Evolutionary conservation across 2,888 invertebrate species (phyloP), one percentile per base, ranked within the genome.

Genomic region (Epinotia nisella): DNA sequence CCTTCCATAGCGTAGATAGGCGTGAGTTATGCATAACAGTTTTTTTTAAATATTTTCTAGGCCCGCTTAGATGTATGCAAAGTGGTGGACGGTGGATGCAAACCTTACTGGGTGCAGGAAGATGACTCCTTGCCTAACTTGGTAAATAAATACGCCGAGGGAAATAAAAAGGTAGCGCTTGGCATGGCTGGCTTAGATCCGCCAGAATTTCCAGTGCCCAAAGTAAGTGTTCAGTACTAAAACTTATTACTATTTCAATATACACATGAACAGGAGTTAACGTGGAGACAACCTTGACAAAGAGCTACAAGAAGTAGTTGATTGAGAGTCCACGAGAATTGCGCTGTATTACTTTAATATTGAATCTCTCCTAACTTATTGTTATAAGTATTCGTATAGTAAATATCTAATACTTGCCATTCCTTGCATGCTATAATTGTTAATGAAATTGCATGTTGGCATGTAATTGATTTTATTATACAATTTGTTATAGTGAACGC

Each of bases 41-140:
- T 3, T 19, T 9, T 39, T 41, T 39, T 24, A 39, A n/a, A n/a
- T 13, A 41, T 21, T 49, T 62, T 45, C 49, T 24, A 62, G 61
- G 45, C 24, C 9, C 61, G 49, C 7, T 24, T 45, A 5, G 49
- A 41, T 9, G 10, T 62, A n/a, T 62, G 61, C 49, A 62, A 62
- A 24, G 24, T 49, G n/a, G 45, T 62, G 45, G 61, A 62, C 61
- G 49, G 61, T n/a, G 61, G 61, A 15, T 62, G 61, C 53, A 60
- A 71, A 53, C 51, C 60, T 41, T 62, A 62, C 49, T 29, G 24
- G 49, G 24, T 9, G 15, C 21, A 49, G 49, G 10, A 0, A 2
- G 61, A 62, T 41, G 61, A 62, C n/a, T 15, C 24, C 10, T 45
- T 62, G 9, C 45, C 61, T 2, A 24, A 9, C 1, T 49, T 49